phyloP scores from a whole-genome alignment of 2,888 invertebrate species.

The Stomorhina lunata region DNA sequence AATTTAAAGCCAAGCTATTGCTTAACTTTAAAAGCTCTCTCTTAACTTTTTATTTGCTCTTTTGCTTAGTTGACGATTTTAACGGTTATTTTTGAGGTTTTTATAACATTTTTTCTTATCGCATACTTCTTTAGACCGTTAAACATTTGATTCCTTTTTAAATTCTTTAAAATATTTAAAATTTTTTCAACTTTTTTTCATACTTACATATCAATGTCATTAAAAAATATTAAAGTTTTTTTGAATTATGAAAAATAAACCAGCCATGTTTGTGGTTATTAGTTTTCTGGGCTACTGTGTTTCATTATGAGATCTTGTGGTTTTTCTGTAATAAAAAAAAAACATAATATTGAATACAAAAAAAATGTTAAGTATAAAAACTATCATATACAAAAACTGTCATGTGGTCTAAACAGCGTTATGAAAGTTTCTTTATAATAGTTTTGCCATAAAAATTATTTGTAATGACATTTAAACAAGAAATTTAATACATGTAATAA shows the following conservation, averaged over 20 bases:
- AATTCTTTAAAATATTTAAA: neutral
- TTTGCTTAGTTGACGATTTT: neutral
- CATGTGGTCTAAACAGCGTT: slow-evolving; percentile 43
- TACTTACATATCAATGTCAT: slow-evolving; percentile 34
- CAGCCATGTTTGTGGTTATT: slow-evolving; percentile 52
- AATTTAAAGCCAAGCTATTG: no score
- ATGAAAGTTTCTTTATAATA: slow-evolving; percentile 19
- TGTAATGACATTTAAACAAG: slow-evolving; percentile 47
- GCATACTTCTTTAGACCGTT: neutral
- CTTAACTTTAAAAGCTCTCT: neutral
- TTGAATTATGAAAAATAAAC: neutral
- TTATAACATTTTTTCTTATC: slow-evolving; percentile 1
- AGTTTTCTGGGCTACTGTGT: slow-evolving; percentile 64
- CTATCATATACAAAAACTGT: slow-evolving; percentile 54
- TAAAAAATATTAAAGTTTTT: slow-evolving; percentile 5
- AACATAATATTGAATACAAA: neutral
- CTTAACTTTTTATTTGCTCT: neutral
- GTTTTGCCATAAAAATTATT: neutral
- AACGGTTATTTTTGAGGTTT: neutral
- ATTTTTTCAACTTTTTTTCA: neutral
- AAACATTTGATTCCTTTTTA: neutral
- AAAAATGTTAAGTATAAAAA: slow-evolving; percentile 12
- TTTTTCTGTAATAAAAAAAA: slow-evolving; percentile 18
- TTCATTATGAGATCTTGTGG: slow-evolving; percentile 56
- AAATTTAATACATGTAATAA: slow-evolving; percentile 54